phyloP scores from a whole-genome alignment of 2,113 vertebrate genomes.

The Bubo blakistoni region DNA sequence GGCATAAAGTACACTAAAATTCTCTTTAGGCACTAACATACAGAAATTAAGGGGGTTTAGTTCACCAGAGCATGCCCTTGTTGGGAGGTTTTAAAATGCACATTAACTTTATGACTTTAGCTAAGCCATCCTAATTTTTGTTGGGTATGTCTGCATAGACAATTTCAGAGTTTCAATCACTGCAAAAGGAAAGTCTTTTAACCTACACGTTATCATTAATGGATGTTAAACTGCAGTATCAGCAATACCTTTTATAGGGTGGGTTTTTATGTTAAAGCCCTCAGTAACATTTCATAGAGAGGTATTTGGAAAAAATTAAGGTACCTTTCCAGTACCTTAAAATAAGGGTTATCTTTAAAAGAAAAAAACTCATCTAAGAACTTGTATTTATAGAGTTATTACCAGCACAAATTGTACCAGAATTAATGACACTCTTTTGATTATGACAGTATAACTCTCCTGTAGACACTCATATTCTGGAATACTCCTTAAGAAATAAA shows the following conservation, averaged over 20 bases:
- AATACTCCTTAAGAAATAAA: background rate
- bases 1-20: background rate
- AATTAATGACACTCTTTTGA: background rate
- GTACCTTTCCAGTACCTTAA: background rate
- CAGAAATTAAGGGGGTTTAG: background rate
- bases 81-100: background rate
- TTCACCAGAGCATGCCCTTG: background rate
- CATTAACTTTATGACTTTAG: background rate
- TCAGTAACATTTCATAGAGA: background rate
- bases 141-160: background rate
- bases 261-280: background rate
- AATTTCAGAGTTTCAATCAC: background rate
- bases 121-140: background rate
- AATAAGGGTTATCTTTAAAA: background rate
- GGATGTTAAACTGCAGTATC: background rate
- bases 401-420: background rate
- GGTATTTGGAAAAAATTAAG: background rate
- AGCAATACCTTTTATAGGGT: background rate
- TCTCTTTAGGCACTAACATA: background rate
- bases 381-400: background rate
- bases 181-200: background rate
- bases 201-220: fast-evolving
- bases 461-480: background rate
- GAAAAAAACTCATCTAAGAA: background rate
- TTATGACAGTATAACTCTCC: background rate